phyloP scores from a whole-genome alignment of 2,888 invertebrate genomes.

The Lochmaea crataegi region DNA sequence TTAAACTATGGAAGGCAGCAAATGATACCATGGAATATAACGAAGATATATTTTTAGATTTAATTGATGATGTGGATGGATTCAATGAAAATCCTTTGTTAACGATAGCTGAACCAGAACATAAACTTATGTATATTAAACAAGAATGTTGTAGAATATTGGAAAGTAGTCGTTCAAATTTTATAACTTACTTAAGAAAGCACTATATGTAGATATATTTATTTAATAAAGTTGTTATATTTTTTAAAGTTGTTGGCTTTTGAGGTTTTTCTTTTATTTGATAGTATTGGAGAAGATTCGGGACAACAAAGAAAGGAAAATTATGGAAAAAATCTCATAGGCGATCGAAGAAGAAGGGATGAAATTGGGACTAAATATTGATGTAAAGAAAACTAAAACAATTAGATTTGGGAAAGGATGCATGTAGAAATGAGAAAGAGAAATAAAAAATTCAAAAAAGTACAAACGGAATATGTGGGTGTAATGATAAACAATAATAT shows the following conservation, averaged over 20 bases:
- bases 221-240: constrained; percentile 16
- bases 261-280: neutral
- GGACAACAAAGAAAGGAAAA: too few species aligned
- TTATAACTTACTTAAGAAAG: constrained; percentile 49
- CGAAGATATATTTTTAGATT: constrained; percentile 50
- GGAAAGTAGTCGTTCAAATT: constrained; percentile 45
- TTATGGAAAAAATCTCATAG: too few species aligned
- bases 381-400: too few species aligned
- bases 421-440: too few species aligned
- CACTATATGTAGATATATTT: constrained; percentile 33
- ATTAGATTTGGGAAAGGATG: too few species aligned
- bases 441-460: too few species aligned
- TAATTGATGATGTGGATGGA: constrained; percentile 52
- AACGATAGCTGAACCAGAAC: constrained; percentile 49
- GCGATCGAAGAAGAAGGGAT: too few species aligned
- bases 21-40: constrained; percentile 45
- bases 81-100: constrained; percentile 52
- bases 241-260: neutral
- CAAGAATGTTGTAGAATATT: constrained; percentile 54
- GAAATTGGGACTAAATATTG: too few species aligned
- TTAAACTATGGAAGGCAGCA: constrained; percentile 51
- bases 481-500: too few species aligned
- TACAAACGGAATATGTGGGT: too few species aligned
- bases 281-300: neutral
- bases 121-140: constrained; percentile 52